Base-by-base conservation (phyloP, 2,888 invertebrate genomes). In the Aphidius colemani region DNA sequence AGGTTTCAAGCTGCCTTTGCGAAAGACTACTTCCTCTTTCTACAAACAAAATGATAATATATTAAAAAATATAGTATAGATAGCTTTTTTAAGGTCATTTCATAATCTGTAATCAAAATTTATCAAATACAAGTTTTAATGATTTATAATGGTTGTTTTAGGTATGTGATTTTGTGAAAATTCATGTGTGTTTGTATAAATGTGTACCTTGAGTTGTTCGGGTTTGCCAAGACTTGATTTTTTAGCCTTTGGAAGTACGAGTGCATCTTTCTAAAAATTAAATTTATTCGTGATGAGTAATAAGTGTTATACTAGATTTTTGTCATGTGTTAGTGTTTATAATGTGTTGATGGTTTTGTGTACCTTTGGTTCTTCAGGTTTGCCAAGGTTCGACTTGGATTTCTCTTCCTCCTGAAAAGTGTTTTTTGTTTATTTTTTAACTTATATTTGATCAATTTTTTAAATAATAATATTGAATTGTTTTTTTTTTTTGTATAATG, bases 1-100 rank as follows among this genome's bases (percentile, higher is more conserved):
- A 44, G 77, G 68, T 46, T 75, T 80, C n/a, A 78, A 71, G 58
- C 77, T 75, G 8, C 74, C 65, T 61, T 76, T 79, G 43, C 75
- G 72, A 4, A 71, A 64, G 2, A 65, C 58, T 44, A 74, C 76
- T 46, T 78, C 78, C 45, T 77, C 80, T 50, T 75, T 74, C 80
- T 81, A 78, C 18, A 71, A 75, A 68, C 48, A 74, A 67, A 72
- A 66, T 49, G 59, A 69, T 70, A 71, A 59, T 11, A 44, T 45
- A 6, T 18, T 18, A 18, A 18, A 41, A 8, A 5, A 40, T 48
- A 53, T 10, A 53, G 10, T 11, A 41, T 10, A 53, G n/a, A 48
- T 57, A 11, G 40, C 53, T 53, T 53, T 51, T 51, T 39, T 4
- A 39, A 51, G n/a, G n/a, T n/a, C n/a, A n/a, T 51, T n/a, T 3